Percentiles rank a stretch among this genome's conserved stretches.
Evolutionary conservation across 2,888 invertebrate genomes (phyloP).

Genomic region (Xestia sexstrigata): DNA sequence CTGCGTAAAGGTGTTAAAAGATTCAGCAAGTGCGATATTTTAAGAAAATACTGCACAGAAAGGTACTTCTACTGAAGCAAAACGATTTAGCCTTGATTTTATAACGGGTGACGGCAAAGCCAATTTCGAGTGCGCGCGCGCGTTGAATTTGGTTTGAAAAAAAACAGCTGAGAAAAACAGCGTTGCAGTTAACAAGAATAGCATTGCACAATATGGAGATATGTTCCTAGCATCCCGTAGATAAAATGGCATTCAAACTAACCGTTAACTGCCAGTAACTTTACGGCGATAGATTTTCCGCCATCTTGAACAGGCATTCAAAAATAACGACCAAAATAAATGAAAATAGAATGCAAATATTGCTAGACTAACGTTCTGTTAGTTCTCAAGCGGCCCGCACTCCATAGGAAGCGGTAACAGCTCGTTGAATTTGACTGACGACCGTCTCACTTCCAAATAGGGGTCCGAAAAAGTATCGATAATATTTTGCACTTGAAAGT

Average conservation of each 20-base stretch:
- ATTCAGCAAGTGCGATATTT: conserved; percentile 24
- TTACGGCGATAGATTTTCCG: conserved; percentile 28
- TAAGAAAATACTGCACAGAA: conserved; percentile 26
- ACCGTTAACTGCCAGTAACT: conserved; percentile 28
- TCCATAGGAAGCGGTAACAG: conserved; percentile 80
- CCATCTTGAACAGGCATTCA: conserved; percentile 44
- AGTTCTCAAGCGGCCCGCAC: conserved; percentile 71
- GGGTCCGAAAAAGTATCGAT: conserved; percentile 42
- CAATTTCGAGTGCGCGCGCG: conserved; percentile 28
- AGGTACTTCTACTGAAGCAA: conserved; percentile 40
- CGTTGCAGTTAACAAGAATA: not conserved
- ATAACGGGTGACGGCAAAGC: conserved; percentile 50
- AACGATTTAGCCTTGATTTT: conserved; percentile 58
- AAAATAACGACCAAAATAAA: conserved; percentile 55
- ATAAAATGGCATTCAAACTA: conserved; percentile 13
- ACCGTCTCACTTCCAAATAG: conserved; percentile 75
- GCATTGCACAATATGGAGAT: not conserved
- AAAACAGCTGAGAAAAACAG: not conserved
- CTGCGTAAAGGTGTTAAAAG: conserved; percentile 25
- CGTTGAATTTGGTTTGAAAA: conserved; percentile 10
- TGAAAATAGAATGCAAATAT: conserved; percentile 59
- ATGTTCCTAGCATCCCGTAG: not conserved
- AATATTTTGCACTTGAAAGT: conserved; percentile 20
- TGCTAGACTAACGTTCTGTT: conserved; percentile 67
- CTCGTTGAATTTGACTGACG: conserved; percentile 78